A percentile compares a stretch with the other conserved stretches of the same genome.
Conservation (phyloP, 2,888 invertebrate species). For the Cerastoderma edule region DNA sequence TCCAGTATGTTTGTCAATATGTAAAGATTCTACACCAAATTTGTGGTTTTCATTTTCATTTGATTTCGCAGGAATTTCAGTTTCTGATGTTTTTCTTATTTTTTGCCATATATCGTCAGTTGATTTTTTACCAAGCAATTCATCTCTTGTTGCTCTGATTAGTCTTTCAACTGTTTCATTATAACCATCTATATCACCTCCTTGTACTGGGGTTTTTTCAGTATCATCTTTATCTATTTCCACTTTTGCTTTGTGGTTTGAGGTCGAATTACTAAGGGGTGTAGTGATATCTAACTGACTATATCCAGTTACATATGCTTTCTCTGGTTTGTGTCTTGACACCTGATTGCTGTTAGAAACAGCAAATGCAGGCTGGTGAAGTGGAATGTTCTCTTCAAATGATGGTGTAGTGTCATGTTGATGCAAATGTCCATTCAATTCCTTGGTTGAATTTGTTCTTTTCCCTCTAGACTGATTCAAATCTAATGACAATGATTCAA, state of each 20-base stretch:
- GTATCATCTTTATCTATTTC: neutral
- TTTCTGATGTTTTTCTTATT: conserved; percentile 14
- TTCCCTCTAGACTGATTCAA: neutral
- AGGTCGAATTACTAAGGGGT: too few species aligned
- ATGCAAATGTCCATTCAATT: too few species aligned
- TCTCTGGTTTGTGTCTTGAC: neutral
- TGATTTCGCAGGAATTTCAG: neutral
- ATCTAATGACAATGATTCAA: neutral
- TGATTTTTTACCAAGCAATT: conserved; percentile 56
- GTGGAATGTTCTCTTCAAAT: too few species aligned
- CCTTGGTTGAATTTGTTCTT: neutral
- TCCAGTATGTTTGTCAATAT: too few species aligned
- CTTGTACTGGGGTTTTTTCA: neutral
- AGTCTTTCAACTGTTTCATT: conserved; percentile 67
- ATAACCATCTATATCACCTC: conserved; percentile 54
- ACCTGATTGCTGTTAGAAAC: neutral
- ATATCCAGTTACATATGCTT: too few species aligned
- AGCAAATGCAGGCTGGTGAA: neutral
- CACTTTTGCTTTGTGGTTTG: neutral
- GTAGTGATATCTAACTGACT: too few species aligned
- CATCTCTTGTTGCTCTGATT: conserved; percentile 64
- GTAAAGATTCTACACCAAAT: too few species aligned
- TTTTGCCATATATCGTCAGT: conserved; percentile 58
- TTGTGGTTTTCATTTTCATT: too few species aligned
- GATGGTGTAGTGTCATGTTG: too few species aligned